Conservation (phyloP, 2,888 invertebrate species). For the Cynaeus angustus region DNA sequence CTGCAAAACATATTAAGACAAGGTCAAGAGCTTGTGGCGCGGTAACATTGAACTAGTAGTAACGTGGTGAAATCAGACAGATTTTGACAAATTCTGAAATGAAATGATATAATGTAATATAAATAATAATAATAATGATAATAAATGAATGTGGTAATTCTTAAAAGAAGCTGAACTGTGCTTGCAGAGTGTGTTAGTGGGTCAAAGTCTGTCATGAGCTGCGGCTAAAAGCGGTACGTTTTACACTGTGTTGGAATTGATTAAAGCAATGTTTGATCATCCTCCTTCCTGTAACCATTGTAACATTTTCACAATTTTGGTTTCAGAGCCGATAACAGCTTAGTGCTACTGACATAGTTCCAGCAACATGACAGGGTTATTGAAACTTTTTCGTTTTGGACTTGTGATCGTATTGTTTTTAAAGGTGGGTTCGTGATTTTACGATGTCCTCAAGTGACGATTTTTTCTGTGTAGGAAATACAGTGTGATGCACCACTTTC, state of each 20-base stretch:
- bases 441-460: conserved; percentile 28
- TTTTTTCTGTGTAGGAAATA: conserved; percentile 77
- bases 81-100: not conserved
- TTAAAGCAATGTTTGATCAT: conserved; percentile 42
- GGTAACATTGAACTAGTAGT: conserved; percentile 1
- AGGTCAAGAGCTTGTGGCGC: conserved; percentile 53
- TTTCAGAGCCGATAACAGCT: conserved; percentile 66
- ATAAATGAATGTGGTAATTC: conserved; percentile 54
- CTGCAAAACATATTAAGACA: conserved; percentile 56
- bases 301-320: conserved; percentile 66
- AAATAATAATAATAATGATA: conserved; percentile 6
- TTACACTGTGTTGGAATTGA: conserved; percentile 19
- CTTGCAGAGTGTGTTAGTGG: conserved; percentile 70
- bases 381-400: conserved; percentile 60
- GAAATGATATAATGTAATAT: not conserved
- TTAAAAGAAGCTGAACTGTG: conserved; percentile 66
- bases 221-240: conserved; percentile 57
- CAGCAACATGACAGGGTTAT: conserved; percentile 65
- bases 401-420: conserved; percentile 62
- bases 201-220: conserved; percentile 68
- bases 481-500: conserved; percentile 84
- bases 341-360: conserved; percentile 58
- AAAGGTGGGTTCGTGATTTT: conserved; percentile 61
- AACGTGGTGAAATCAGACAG: not conserved
- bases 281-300: conserved; percentile 58